A percentile compares a stretch with the other conserved stretches of the same genome.
Evolutionary conservation across 2,797 vertebrate genomes (phyloP).

Genomic region (Semotilus atromaculatus): DNA sequence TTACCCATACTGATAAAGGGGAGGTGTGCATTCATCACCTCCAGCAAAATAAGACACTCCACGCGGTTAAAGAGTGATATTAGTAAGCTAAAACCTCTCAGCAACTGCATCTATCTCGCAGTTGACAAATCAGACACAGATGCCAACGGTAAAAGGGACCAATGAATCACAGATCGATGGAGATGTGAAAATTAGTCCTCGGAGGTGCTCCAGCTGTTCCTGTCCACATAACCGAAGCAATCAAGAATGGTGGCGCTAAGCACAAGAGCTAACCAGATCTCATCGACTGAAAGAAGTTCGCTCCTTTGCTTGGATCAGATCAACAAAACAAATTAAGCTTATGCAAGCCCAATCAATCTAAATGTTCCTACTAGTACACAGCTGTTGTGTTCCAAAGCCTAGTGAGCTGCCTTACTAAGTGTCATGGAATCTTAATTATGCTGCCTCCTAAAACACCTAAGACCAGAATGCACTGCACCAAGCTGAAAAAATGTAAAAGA

Average conservation of each 20-base stretch:
- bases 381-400: conserved; percentile 24
- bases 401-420: background rate
- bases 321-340: conserved; percentile 17
- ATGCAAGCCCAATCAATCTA: background rate
- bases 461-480: background rate
- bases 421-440: conserved; percentile 1
- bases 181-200: conserved; percentile 52
- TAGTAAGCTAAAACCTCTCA: conserved; percentile 23
- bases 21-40: conserved; percentile 52
- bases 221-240: conserved; percentile 39
- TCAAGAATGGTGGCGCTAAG: conserved; percentile 17
- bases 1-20: conserved; percentile 42
- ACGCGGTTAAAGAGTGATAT: conserved; percentile 28
- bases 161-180: conserved; percentile 50
- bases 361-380: conserved; percentile 8
- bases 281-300: conserved; percentile 23
- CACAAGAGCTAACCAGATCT: conserved; percentile 36
- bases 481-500: background rate
- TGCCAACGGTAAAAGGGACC: conserved; percentile 34
- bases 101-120: conserved; percentile 15
- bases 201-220: conserved; percentile 51
- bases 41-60: conserved; percentile 32
- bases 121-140: conserved; percentile 44
- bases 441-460: background rate
- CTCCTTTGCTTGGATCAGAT: background rate